Evolutionary conservation across 2,888 invertebrate genomes (phyloP).

Genomic region (Bursaphelenchus okinawaensis): DNA sequence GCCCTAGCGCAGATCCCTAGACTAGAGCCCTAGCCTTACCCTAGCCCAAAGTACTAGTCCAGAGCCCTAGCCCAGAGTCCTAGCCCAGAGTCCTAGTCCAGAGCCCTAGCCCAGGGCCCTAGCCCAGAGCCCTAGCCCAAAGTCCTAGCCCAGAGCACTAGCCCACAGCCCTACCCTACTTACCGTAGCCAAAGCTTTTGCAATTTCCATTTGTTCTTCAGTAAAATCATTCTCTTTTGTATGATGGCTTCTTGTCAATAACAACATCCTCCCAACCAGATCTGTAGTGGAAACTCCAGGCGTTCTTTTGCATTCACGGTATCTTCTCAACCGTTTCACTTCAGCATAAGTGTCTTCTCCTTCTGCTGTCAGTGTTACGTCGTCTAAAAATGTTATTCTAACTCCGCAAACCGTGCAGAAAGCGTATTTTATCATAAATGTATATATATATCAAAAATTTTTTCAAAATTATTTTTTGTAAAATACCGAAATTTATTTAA

Average conservation of each 20-base stretch:
- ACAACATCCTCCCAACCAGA: slow-evolving; percentile 54
- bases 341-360: slow-evolving; percentile 85
- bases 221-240: slow-evolving; percentile 34
- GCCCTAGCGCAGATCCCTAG: too few species aligned
- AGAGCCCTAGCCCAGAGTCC: too few species aligned
- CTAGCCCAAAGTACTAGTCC: too few species aligned
- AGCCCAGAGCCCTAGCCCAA: too few species aligned
- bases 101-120: too few species aligned
- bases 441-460: slow-evolving; percentile 1
- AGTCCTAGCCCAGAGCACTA: too few species aligned
- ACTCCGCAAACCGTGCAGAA: too few species aligned
- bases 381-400: slow-evolving; percentile 71
- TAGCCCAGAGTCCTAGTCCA: too few species aligned
- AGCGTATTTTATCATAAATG: too few species aligned
- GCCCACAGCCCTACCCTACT: slow-evolving; percentile 69
- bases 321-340: slow-evolving; percentile 83
- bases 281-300: slow-evolving; percentile 91
- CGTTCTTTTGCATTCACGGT: slow-evolving; percentile 83
- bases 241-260: slow-evolving; percentile 54
- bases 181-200: slow-evolving; percentile 47
- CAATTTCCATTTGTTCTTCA: slow-evolving; percentile 44
- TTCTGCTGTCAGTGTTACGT: slow-evolving; percentile 92
- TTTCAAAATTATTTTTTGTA: neutral
- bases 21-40: too few species aligned
- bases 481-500: too few species aligned